These are phyloP conservation scores for Dyspetes luteomarginatus DNA, from an alignment of 2,888 invertebrate genomes.

Conservation along the genomic window DNA sequence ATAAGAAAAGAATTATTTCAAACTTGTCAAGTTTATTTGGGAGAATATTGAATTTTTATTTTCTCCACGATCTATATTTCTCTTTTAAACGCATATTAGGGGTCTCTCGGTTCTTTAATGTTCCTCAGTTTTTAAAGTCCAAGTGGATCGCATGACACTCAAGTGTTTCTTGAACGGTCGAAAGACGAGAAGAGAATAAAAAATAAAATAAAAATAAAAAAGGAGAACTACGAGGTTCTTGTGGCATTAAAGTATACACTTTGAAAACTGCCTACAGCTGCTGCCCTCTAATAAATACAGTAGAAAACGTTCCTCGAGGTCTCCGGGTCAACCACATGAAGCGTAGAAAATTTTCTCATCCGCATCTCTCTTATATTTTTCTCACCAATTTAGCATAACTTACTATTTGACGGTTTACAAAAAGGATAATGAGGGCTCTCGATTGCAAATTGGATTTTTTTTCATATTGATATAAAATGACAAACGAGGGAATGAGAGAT, in stretches of 20 bases:
- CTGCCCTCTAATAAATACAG: conserved; percentile 37
- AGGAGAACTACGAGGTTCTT: not conserved
- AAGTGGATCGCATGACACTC: conserved; percentile 38
- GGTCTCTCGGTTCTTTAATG: not conserved
- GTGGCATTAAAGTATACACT: conserved; percentile 29
- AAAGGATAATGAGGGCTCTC: no score
- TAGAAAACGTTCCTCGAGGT: conserved; percentile 17
- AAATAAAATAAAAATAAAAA: not conserved
- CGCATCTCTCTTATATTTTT: conserved; percentile 1
- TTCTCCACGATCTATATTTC: no score
- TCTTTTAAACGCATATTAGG: not conserved
- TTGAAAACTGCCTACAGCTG: conserved; percentile 56
- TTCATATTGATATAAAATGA: no score
- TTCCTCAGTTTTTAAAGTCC: conserved; percentile 24
- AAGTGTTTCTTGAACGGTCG: not conserved
- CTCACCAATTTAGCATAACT: conserved; percentile 3
- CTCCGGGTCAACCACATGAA: conserved; percentile 19
- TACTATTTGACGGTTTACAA: not conserved
- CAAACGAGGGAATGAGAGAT: no score
- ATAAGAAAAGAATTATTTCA: no score
- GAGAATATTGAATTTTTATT: not conserved
- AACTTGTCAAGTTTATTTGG: no score
- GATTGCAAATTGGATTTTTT: no score
- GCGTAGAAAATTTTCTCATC: not conserved
- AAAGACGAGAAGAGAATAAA: conserved; percentile 12